These are phyloP conservation scores for Hemicordylus capensis DNA, from an alignment of 2,113 vertebrate species.

Conservation along the genomic window DNA sequence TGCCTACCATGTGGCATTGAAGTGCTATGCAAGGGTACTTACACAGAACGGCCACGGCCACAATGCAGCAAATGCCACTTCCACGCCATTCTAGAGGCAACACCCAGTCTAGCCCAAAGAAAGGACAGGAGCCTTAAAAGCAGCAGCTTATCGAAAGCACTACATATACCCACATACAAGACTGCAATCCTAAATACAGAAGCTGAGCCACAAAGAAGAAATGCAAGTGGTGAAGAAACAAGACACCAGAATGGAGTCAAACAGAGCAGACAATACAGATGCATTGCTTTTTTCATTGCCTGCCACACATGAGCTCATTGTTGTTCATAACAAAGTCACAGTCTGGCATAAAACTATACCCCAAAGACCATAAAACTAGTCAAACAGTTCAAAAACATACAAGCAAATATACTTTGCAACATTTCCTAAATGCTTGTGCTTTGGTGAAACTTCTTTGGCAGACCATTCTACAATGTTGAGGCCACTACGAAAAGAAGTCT, in stretches of 20 bases:
- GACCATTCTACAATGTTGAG: not conserved
- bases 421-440: not conserved
- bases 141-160: not conserved
- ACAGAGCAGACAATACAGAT: not conserved
- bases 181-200: not conserved
- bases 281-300: not conserved
- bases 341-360: not conserved
- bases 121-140: not conserved
- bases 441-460: not conserved
- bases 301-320: not conserved
- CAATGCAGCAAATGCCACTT: not conserved
- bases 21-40: not conserved
- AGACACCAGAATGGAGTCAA: not conserved
- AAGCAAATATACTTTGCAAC: not conserved
- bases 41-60: no score
- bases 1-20: no score
- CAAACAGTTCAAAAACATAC: constrained; percentile 13
- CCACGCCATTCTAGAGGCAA: not conserved
- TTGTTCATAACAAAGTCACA: not conserved
- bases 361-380: not conserved
- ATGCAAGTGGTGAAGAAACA: not conserved
- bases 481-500: not conserved
- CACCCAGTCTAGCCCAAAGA: not conserved
- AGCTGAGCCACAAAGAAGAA: not conserved
- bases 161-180: not conserved